Base-by-base conservation (phyloP, 2,888 invertebrate genomes). In the Ornithoptera alexandrae region DNA sequence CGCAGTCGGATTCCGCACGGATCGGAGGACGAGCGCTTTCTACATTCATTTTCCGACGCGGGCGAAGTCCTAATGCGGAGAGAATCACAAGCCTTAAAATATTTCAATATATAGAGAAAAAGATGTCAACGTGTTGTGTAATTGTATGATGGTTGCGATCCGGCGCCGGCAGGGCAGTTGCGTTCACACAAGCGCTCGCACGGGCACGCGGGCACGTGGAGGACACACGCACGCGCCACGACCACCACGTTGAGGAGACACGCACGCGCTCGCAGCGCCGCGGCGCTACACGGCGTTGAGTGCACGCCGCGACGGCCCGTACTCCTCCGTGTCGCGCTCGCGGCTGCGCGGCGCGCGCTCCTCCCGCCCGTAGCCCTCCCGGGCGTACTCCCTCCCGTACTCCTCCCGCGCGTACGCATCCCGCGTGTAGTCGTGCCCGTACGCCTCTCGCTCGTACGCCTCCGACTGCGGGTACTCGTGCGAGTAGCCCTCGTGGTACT, bases 211-310 rank as follows among this genome's bases (percentile, higher is more conserved):
- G 4, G 2, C 30, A 30, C 30, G 30, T 5, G 4, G 42, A 42
- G 42, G 42, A 7, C 2, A 7, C 8, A 12, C 10, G 42, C 10
- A 8, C 12, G 1, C 12, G 39, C 8, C 22, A 22, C 22, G 22
- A 22, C 22, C 22, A 22, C 22, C 22, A 22, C 22, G 22, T 22
- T 22, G 39, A 39, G 39, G 39, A 8, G 0, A 2, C 6, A 8
- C 7, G 39, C 7, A 39, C 8, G 39, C 8, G 39, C 8, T 8
- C 0, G 42, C 10, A 12, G 46, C 4, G 46, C 2, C 12, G 46
- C 15, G 72, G 84, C 84, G 88, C 94, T 95, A 96, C 88, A 96
- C 95, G 86, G 95, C 96, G 90, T 96, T 96, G 79, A 95, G 94
- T 78, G 95, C 95, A 81, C 96, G 93, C 72, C 95, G 93, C 78